These are phyloP conservation scores for Philypnodon macrostomus DNA, from an alignment of 2,797 vertebrate genomes.

Conservation along the genomic window DNA sequence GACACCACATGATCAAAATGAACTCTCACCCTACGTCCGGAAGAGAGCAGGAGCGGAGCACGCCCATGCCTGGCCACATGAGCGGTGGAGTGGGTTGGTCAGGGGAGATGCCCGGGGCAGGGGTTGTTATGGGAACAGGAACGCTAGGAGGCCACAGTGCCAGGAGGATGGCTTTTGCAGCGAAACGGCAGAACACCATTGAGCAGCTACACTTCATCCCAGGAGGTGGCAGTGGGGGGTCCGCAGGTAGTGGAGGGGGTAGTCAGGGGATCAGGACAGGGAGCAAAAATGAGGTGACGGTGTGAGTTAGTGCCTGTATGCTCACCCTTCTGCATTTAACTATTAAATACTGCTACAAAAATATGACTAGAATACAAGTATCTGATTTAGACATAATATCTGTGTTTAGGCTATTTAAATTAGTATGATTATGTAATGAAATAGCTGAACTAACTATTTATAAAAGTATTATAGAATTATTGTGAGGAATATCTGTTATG, in stretches of 20 bases:
- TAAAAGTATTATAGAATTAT: slow-evolving; percentile 33
- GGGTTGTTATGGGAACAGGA: slow-evolving; percentile 82
- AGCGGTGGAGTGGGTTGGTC: slow-evolving; percentile 78
- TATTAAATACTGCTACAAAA: slow-evolving; percentile 52
- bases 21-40: slow-evolving; percentile 86
- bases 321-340: slow-evolving; percentile 59
- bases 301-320: slow-evolving; percentile 73
- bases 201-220: slow-evolving; percentile 94
- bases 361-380: slow-evolving; percentile 52
- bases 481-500: slow-evolving; percentile 53
- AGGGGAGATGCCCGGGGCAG: slow-evolving; percentile 69
- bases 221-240: slow-evolving; percentile 79
- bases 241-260: slow-evolving; percentile 74
- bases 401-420: slow-evolving; percentile 64
- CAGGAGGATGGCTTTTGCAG: slow-evolving; percentile 85
- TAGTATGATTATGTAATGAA: slow-evolving; percentile 63
- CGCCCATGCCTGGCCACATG: slow-evolving; percentile 74
- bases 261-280: slow-evolving; percentile 89
- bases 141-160: slow-evolving; percentile 80
- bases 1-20: slow-evolving; percentile 89
- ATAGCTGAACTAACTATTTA: slow-evolving; percentile 58
- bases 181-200: slow-evolving; percentile 89
- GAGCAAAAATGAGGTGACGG: slow-evolving; percentile 93
- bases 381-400: slow-evolving; percentile 53
- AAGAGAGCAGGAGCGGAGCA: slow-evolving; percentile 78